These are phyloP conservation scores for Pygoscelis adeliae DNA, from an alignment of 2,113 vertebrate species.

Conservation along the genomic window DNA sequence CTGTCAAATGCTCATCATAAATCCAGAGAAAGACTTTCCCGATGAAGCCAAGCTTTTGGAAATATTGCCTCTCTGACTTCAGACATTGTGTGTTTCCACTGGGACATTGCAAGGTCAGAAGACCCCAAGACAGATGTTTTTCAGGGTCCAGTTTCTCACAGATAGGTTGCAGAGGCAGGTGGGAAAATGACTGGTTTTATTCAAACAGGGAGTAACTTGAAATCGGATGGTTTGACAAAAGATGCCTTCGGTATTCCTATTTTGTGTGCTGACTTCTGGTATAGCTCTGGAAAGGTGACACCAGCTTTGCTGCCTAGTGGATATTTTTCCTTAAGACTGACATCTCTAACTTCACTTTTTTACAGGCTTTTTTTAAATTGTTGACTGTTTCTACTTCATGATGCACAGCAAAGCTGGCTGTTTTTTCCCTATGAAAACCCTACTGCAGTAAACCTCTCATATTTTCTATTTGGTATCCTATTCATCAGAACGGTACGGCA, in stretches of 20 bases:
- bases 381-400: not conserved
- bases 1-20: not conserved
- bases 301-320: not conserved
- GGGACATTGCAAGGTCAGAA: not conserved
- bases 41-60: not conserved
- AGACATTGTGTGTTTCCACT: rapidly evolving
- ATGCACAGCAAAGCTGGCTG: not conserved
- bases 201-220: not conserved
- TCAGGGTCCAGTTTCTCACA: rapidly evolving
- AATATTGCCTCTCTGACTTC: not conserved
- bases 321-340: not conserved
- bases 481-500: rapidly evolving
- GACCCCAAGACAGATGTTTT: not conserved
- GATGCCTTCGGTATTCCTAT: not conserved
- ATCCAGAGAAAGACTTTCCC: not conserved
- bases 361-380: not conserved
- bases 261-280: not conserved
- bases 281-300: not conserved
- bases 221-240: not conserved
- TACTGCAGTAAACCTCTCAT: not conserved
- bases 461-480: not conserved
- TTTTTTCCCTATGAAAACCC: not conserved
- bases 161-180: not conserved
- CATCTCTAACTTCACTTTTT: not conserved
- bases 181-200: not conserved